Base-by-base conservation (phyloP, 2,113 vertebrate species). In the Ariopsis seemanni region DNA sequence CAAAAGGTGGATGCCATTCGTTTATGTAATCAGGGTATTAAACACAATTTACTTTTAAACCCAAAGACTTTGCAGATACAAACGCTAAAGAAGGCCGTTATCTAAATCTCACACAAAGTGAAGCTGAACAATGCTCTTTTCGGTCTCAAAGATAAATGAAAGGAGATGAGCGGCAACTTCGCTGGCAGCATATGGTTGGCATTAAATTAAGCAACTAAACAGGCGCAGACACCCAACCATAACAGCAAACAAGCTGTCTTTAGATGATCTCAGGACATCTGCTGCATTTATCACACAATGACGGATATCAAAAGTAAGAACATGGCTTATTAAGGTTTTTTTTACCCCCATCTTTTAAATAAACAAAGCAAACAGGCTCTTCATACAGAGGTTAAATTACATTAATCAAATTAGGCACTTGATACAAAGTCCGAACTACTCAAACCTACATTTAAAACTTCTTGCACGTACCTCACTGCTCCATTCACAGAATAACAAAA, bases 111-210 rank as follows among this genome's bases (percentile, higher is more conserved):
- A 6, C 72, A 74, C 50, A 53, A 52, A 48, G 62, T 50, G 55
- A 86, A 92, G 88, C 84, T 84, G 55, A 8, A 86, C 89, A 90
- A 90, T 89, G 63, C 88, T 89, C 90, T 91, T 90, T 87, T 75
- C 58, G n/a, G 89, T 65, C 79, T 82, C 88, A 79, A 89, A 91
- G 81, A 15, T 89, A 81, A 72, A 30, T 22, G 60, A 17, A 89
- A 82, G 55, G 86, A 42, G 15, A 74, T 14, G 55, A 27, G 80
- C 60, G 58, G 87, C 88, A 89, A 87, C 90, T 83, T 65, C 72
- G 48, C 53, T 65, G 83, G 81, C 85, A 83, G 84, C 90, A 91
- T 91, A 88, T 90, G 91, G 90, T 91, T 72, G 88, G 60, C 85
- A 83, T 92, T 89, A 81, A 90, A 84, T 48, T 18, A 79, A 90